Evolutionary conservation across 1,140 invertebrate species (phyloP), one percentile per base, ranked within the genome.

Genomic region (Ditylenchus dipsaci): DNA sequence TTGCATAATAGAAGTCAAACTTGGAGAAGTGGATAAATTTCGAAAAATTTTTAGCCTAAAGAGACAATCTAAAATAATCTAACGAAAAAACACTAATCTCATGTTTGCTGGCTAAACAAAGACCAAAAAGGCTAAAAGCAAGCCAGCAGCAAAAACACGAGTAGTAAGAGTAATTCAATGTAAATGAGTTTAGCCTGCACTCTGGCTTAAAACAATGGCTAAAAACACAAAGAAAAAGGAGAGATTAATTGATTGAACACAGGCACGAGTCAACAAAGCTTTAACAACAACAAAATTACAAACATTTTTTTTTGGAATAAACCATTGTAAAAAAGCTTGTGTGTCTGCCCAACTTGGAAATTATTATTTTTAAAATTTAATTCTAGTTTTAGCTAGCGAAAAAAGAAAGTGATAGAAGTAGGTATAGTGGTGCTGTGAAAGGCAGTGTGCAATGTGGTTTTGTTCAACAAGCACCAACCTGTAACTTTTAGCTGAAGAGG

Each of bases 401-500:
- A 38, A 38, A 38, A 11, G 11, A 11, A 11, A 38, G 33, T n/a
- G n/a, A n/a, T n/a, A n/a, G 11, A 38, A 17, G n/a, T 17, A 53
- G 49, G 49, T 5, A 7, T 7, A 8, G 49, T 26, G 15, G 23
- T 53, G 15, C 3, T 53, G 49, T 53, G 49, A 53, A 26, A 38
- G n/a, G 49, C 49, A 53, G 49, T 53, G 49, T 53, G 49, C 49
- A 5, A 17, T 21, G 49, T 53, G 49, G n/a, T 7, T 53, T 53
- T 53, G 43, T 45, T 45, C n/a, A n/a, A n/a, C n/a, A n/a, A 45
- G 43, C 11, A 53, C 49, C 23, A 26, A 53, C 49, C 49, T 53
- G 49, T 53, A 53, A 15, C 49, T 53, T 53, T 53, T 21, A 53
- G 49, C 15, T 53, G 49, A 19, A 53, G 43, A 21, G 63, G 59